Percentiles rank a stretch among this genome's conserved stretches.
These are phyloP conservation scores for Meta bourneti DNA, from an alignment of 2,888 invertebrate species.

Conservation along the genomic window DNA sequence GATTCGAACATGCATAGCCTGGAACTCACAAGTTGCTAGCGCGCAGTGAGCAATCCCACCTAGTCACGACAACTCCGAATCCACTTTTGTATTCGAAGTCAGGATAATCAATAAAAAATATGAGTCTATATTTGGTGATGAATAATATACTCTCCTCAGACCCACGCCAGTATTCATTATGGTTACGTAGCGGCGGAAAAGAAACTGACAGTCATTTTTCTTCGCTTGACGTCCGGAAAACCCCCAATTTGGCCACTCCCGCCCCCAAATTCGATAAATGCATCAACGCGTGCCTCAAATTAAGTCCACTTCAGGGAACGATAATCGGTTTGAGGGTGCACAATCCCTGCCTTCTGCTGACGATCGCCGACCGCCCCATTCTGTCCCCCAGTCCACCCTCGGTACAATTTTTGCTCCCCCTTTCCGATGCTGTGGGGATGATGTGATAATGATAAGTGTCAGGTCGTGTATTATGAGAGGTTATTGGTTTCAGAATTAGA, in stretches of 20 bases:
- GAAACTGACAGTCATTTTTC: neutral
- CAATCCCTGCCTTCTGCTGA: neutral
- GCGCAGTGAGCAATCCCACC: no score
- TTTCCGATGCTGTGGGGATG: neutral
- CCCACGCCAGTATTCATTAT: neutral
- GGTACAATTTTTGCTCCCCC: neutral
- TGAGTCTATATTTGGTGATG: neutral
- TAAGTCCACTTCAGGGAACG: constrained; percentile 52
- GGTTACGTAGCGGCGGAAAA: neutral
- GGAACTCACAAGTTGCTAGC: no score
- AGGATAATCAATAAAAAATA: no score
- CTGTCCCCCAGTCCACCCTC: neutral
- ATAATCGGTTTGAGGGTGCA: constrained; percentile 21
- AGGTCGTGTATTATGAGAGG: neutral
- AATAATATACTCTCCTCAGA: neutral
- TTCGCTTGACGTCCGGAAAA: neutral
- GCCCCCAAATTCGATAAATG: constrained; percentile 28
- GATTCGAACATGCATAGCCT: no score
- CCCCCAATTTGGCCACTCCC: constrained; percentile 3
- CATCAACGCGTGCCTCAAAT: constrained; percentile 39
- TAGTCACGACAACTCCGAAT: no score
- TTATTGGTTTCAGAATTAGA: no score
- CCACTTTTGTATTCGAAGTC: no score
- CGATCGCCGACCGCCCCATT: neutral
- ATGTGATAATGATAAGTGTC: constrained; percentile 2